Percentiles rank a stretch among this genome's conserved stretches.
Conservation (phyloP, 2,888 invertebrate genomes). For the Therioaphis trifolii region DNA sequence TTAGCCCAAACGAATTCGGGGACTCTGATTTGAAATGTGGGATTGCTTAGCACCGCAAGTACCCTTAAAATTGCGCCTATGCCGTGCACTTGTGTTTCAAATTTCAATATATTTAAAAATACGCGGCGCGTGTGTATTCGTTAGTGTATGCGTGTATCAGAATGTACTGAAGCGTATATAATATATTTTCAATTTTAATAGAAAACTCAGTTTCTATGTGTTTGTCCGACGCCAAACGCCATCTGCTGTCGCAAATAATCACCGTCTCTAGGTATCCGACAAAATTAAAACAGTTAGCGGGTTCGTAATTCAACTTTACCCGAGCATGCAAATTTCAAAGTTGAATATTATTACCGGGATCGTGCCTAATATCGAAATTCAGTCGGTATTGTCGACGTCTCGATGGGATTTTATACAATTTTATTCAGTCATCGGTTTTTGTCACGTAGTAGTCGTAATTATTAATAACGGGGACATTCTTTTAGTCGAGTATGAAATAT, state of each 20-base stretch:
- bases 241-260: not conserved
- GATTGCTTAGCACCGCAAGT: too few species aligned
- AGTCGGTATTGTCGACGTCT: not conserved
- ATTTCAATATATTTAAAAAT: not conserved
- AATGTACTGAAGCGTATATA: not conserved
- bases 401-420: not conserved
- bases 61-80: too few species aligned
- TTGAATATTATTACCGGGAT: not conserved
- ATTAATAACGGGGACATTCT: too few species aligned
- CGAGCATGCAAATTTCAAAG: not conserved
- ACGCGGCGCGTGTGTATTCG: not conserved
- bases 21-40: too few species aligned
- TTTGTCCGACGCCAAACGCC: not conserved
- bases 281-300: not conserved
- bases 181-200: not conserved
- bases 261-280: not conserved
- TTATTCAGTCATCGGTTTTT: not conserved
- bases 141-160: not conserved
- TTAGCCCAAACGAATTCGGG: too few species aligned
- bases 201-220: not conserved
- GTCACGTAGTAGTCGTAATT: too few species aligned
- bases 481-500: too few species aligned
- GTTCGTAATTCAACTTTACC: not conserved
- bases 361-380: too few species aligned
- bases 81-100: too few species aligned